phyloP scores from a whole-genome alignment of 2,888 invertebrate species.

The Selenia dentaria region DNA sequence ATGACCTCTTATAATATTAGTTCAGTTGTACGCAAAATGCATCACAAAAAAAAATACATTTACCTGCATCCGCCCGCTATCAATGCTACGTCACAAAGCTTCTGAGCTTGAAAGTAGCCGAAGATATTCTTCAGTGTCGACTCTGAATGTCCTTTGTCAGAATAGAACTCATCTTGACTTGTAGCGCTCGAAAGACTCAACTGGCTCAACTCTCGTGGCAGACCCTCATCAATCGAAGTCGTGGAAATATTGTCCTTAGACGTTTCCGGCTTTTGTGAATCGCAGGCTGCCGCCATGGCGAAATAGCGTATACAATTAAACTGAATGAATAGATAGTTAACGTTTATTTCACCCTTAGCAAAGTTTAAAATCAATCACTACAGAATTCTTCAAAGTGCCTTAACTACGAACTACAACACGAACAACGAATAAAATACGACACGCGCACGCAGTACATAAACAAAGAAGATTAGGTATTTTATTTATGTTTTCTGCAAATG shows the following conservation, averaged over 20 bases:
- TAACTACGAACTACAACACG: too few relatives aligned
- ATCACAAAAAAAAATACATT: conserved; percentile 34
- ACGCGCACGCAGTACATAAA: too few relatives aligned
- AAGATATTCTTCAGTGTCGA: conserved; percentile 92
- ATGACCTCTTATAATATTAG: conserved; percentile 18
- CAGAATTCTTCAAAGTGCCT: too few relatives aligned
- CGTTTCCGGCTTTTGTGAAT: conserved; percentile 66
- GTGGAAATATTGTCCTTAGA: conserved; percentile 79
- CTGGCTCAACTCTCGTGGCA: conserved; percentile 88
- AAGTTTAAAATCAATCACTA: too few relatives aligned
- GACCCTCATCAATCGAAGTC: conserved; percentile 81
- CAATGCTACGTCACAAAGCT: conserved; percentile 94
- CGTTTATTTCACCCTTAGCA: too few relatives aligned
- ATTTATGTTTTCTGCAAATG: too few relatives aligned
- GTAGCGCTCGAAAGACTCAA: conserved; percentile 87
- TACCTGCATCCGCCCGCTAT: conserved; percentile 91
- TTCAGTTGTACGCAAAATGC: conserved; percentile 9
- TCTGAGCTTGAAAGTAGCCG: conserved; percentile 91
- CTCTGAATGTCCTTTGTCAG: conserved; percentile 92
- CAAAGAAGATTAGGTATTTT: too few relatives aligned
- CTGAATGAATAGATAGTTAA: too few relatives aligned
- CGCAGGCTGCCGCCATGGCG: conserved; percentile 73
- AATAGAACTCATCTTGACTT: conserved; percentile 91
- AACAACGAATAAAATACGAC: too few relatives aligned
- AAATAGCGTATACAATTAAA: too few relatives aligned